Evolutionary conservation across 2,797 vertebrate genomes (phyloP).

Genomic region (Pipistrellus pygmaeus): DNA sequence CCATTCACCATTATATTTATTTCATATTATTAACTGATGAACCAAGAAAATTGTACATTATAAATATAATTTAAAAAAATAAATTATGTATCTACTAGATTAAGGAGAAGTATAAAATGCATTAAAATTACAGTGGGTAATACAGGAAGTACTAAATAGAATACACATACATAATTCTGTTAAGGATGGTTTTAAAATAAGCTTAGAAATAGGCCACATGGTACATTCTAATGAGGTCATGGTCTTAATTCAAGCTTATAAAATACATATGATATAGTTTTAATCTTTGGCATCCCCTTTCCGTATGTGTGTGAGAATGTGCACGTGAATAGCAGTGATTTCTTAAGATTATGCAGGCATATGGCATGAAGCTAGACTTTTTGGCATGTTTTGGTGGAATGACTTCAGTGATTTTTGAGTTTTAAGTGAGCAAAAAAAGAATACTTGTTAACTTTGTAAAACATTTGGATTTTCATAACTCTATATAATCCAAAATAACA

Average conservation of each 20-base stretch:
- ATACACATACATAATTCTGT: neutral
- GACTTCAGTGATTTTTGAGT: slow-evolving; percentile 78
- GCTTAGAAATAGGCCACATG: slow-evolving; percentile 26
- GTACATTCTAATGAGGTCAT: slow-evolving; percentile 61
- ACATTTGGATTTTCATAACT: slow-evolving; percentile 84
- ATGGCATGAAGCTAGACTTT: slow-evolving; percentile 53
- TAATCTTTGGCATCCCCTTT: slow-evolving; percentile 37
- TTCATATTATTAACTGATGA: neutral
- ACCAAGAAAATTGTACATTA: neutral
- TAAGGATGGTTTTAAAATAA: slow-evolving; percentile 70
- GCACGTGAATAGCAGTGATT: slow-evolving; percentile 49
- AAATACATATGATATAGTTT: slow-evolving; percentile 57
- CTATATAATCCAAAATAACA: slow-evolving; percentile 83
- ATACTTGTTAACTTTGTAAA: slow-evolving; percentile 83
- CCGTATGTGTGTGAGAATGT: slow-evolving; percentile 57
- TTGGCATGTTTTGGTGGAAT: slow-evolving; percentile 70
- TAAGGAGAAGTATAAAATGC: neutral
- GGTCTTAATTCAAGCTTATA: slow-evolving; percentile 56
- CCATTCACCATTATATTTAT: neutral
- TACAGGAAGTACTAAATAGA: slow-evolving; percentile 4
- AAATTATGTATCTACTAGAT: neutral
- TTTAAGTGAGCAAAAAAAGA: slow-evolving; percentile 83
- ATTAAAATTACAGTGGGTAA: neutral
- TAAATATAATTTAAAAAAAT: neutral
- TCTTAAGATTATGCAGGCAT: slow-evolving; percentile 68